Evolutionary conservation across 2,113 vertebrate species (phyloP).

Genomic region (Peromyscus maniculatus): DNA sequence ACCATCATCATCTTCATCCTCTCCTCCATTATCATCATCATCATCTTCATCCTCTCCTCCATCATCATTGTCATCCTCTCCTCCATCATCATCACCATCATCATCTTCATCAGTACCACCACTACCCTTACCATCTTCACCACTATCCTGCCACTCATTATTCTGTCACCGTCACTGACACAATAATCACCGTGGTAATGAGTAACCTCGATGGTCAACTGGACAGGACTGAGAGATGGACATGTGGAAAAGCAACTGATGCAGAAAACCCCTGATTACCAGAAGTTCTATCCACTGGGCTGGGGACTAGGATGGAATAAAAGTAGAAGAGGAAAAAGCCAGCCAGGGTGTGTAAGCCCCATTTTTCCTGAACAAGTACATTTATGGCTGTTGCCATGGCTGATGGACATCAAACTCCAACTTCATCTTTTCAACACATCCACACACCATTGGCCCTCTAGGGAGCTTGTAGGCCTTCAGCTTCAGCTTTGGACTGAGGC

Average conservation of each 20-base stretch:
- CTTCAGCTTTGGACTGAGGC: not conserved
- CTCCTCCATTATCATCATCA: not conserved
- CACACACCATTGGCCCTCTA: not conserved
- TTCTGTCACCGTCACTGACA: not conserved
- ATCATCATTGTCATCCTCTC: not conserved
- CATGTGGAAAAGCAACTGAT: not conserved
- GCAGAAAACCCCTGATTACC: not conserved
- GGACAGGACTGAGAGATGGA: not conserved
- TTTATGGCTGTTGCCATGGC: not conserved
- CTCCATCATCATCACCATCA: not conserved
- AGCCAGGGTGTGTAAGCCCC: not conserved
- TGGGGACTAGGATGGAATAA: not conserved
- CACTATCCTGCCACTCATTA: not conserved
- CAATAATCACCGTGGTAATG: not conserved
- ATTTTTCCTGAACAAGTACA: not conserved
- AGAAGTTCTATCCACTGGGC: no score
- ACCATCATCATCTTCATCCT: not conserved
- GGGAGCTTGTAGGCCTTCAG: not conserved
- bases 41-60: not conserved
- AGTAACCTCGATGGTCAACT: not conserved
- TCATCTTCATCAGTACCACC: no score
- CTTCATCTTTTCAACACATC: not conserved
- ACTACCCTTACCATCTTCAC: not conserved
- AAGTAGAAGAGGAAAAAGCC: not conserved
- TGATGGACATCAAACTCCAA: not conserved